These are phyloP conservation scores for Cebidichthys violaceus DNA, from an alignment of 2,113 vertebrate genomes.

Conservation along the genomic window DNA sequence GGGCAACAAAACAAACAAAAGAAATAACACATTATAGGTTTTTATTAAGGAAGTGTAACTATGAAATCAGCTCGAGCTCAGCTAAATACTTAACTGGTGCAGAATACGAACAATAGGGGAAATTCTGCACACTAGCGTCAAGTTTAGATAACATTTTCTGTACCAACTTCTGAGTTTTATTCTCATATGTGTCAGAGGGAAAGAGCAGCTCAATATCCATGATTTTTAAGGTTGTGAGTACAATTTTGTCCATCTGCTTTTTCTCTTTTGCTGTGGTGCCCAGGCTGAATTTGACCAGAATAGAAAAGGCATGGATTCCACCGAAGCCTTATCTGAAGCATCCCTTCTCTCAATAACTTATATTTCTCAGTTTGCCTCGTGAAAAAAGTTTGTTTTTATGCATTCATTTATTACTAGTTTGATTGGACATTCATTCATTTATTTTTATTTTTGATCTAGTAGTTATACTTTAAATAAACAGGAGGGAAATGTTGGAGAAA, in stretches of 20 bases:
- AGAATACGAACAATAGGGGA: not conserved
- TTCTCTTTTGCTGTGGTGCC: not conserved
- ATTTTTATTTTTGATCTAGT: too few relatives aligned
- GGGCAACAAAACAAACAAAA: not conserved
- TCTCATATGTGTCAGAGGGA: too few relatives aligned
- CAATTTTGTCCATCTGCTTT: not conserved
- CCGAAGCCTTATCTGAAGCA: not conserved
- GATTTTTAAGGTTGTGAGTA: not conserved
- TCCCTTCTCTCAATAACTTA: not conserved
- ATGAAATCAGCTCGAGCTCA: not conserved
- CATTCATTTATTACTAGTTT: too few relatives aligned
- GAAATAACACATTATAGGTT: not conserved
- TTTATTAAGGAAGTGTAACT: not conserved
- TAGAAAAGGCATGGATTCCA: too few relatives aligned
- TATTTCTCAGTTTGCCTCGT: not conserved
- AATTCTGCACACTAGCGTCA: too few relatives aligned
- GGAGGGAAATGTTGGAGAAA: too few relatives aligned
- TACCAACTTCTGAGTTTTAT: too few relatives aligned
- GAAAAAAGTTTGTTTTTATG: too few relatives aligned
- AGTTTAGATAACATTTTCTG: not conserved
- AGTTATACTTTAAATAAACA: too few relatives aligned
- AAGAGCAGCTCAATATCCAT: too few relatives aligned
- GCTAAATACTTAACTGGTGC: not conserved
- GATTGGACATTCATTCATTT: too few relatives aligned
- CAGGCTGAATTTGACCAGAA: not conserved